Percentiles rank a stretch among this genome's conserved stretches.
phyloP scores from a whole-genome alignment of 2,797 vertebrate genomes.

The Pseudotriccus pelzelni region DNA sequence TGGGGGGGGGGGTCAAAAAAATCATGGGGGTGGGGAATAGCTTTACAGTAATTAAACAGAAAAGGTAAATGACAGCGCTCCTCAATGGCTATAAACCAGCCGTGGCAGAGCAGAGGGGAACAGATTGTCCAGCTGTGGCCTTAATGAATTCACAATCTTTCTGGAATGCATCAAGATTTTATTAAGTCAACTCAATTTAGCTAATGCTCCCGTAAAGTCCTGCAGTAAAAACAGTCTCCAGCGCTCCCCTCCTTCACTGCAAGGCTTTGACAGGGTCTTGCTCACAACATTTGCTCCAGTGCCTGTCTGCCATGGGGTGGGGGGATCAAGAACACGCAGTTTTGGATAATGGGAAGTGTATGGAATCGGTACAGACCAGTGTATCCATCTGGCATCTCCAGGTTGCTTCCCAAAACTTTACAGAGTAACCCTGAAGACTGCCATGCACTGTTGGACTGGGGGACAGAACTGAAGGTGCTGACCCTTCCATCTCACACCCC shows the following conservation, averaged over 20 bases:
- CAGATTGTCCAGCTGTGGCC: constrained; percentile 28
- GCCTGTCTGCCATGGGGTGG: not conserved
- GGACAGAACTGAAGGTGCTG: rapidly evolving
- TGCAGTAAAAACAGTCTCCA: not conserved
- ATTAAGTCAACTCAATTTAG: constrained; percentile 45
- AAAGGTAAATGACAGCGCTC: constrained; percentile 30
- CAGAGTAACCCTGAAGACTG: rapidly evolving
- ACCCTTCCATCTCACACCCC: not conserved
- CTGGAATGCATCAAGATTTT: constrained; percentile 36
- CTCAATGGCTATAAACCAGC: not conserved
- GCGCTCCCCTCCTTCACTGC: not conserved
- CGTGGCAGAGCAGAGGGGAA: not conserved
- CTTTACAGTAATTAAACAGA: constrained; percentile 28
- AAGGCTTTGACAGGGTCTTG: not conserved
- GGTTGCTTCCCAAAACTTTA: not conserved
- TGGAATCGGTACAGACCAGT: rapidly evolving
- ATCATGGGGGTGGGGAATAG: not conserved
- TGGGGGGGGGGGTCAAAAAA: not conserved
- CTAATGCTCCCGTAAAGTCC: not conserved
- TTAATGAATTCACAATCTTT: constrained; percentile 61
- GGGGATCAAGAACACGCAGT: rapidly evolving
- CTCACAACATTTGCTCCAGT: not conserved
- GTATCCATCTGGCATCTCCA: rapidly evolving
- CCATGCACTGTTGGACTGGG: rapidly evolving
- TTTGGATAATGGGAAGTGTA: rapidly evolving